phyloP scores from a whole-genome alignment of 64 coral and sea anemone genomes.

The Montipora cactus region DNA sequence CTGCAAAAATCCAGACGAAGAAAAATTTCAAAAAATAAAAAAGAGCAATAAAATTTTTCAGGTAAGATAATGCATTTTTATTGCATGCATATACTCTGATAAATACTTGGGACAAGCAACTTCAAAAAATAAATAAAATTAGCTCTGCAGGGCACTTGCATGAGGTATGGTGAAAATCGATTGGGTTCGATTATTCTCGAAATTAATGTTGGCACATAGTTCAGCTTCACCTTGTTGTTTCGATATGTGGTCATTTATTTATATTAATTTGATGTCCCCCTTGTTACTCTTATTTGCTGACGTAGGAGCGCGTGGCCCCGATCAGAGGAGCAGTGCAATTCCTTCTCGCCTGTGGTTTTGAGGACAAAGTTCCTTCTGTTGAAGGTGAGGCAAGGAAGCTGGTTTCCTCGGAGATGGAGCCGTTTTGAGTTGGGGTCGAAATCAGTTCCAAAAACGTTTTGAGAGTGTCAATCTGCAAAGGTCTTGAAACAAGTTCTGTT shows the following conservation, averaged over 20 bases:
- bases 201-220: too few species aligned
- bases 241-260: not conserved
- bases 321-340: conserved; percentile 86
- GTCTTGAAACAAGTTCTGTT: not conserved
- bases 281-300: not conserved
- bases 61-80: conserved; percentile 42
- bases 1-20: conserved; percentile 89
- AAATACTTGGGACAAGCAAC: too few species aligned
- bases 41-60: conserved; percentile 93
- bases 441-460: too few species aligned
- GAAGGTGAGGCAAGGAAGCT: conserved; percentile 37
- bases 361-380: conserved; percentile 68
- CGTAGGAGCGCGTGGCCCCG: conserved; percentile 77
- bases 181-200: too few species aligned
- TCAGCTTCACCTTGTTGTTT: too few species aligned
- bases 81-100: too few species aligned
- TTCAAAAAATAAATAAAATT: too few species aligned
- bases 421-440: too few species aligned
- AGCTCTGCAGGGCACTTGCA: too few species aligned
- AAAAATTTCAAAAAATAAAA: conserved; percentile 93
- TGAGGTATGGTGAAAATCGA: too few species aligned
- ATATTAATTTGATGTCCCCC: not conserved
- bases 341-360: conserved; percentile 94
- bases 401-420: not conserved
- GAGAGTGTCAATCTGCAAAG: too few species aligned